These are phyloP conservation scores for Diadema setosum DNA, from an alignment of 35 echinoderm and acorn worm genomes.

Conservation along the genomic window DNA sequence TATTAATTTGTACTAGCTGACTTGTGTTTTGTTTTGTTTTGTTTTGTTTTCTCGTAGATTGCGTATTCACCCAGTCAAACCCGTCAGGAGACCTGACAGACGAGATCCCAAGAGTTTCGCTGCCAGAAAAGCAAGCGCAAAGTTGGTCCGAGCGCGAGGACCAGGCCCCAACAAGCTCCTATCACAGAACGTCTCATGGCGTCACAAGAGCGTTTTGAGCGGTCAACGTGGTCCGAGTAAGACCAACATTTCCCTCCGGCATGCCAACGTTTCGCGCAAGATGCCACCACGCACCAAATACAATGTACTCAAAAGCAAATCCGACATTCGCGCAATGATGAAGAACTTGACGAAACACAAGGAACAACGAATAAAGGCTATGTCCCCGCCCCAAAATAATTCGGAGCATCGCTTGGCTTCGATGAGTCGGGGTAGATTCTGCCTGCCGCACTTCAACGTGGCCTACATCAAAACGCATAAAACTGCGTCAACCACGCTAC, in stretches of 20 bases:
- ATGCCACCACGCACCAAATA: background rate
- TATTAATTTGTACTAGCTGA: too few relatives aligned
- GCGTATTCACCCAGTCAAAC: background rate
- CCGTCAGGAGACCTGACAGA: background rate
- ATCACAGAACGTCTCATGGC: background rate
- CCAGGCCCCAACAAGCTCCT: background rate
- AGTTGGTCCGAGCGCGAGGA: background rate
- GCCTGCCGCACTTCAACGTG: background rate
- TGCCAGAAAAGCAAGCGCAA: background rate
- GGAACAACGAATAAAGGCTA: background rate
- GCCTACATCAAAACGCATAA: constrained; percentile 24
- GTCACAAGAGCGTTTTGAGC: constrained; percentile 8
- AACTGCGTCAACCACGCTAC: constrained; percentile 19
- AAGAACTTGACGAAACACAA: background rate
- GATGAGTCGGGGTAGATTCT: background rate
- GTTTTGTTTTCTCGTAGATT: background rate
- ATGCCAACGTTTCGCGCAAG: background rate
- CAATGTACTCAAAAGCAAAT: background rate
- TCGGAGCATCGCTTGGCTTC: too few relatives aligned
- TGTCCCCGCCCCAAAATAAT: background rate
- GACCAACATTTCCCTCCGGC: background rate
- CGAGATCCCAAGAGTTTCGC: background rate
- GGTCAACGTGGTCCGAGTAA: too few relatives aligned
- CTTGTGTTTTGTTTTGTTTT: too few relatives aligned
- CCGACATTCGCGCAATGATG: background rate